Evolutionary conservation across 2,797 vertebrate species (phyloP), one percentile per base, ranked within the genome.

Genomic region (Staurois parvus): DNA sequence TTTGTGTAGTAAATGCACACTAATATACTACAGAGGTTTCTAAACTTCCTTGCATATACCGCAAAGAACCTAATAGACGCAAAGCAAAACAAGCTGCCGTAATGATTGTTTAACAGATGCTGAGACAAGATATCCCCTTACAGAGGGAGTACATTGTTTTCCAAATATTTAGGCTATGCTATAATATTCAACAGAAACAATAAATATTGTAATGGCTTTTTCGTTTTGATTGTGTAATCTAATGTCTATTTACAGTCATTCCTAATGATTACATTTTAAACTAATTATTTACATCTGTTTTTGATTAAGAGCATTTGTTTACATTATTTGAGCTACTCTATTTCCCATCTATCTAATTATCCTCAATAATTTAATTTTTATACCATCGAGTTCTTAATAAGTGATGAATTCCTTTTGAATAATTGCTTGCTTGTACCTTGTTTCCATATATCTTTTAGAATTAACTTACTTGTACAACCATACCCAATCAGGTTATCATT

Each of bases 331-430:
- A 45, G 26, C 30, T 21, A 26, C 21, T 48, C 28, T 72, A 10
- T 59, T 75, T 68, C 13, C 74, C 15, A 45, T 9, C 34, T 29
- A 28, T 79, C 30, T 85, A 24, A 26, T 45, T 85, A 59, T 75
- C 21, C 62, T 29, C 62, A 6, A 29, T 85, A 81, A 85, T 75
- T 75, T 74, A 29, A 80, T 74, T 79, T 78, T 56, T n/a, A 66
- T 13, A 24, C 48, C 26, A 66, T 62, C 32, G n/a, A 78, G 4
- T 59, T 78, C 29, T 2, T 34, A 64, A 26, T 64, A 66, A 66
- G 64, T 66, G 52, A 59, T 59, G 52, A 28, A 9, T 29, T 29
- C 11, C 26, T 29, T 29, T 28, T 2, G 10, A 66, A 66, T 28
- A 26, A 13, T 66, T 66, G 64, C 13, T 29, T 66, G 64, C 10